phyloP scores from a whole-genome alignment of 2,888 invertebrate species.

The Arge pagana region DNA sequence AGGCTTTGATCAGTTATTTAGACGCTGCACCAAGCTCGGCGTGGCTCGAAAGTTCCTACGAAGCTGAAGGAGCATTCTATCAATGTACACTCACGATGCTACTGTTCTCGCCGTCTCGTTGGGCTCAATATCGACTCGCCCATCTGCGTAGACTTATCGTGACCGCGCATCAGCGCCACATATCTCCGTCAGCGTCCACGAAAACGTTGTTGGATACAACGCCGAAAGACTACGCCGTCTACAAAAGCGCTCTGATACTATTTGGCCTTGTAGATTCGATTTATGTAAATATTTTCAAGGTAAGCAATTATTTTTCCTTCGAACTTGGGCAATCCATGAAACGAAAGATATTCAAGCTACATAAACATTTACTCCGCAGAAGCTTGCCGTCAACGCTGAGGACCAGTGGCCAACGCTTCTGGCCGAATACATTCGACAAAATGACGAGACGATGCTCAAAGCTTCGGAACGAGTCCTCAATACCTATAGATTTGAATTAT shows the following conservation, averaged over 20 bases:
- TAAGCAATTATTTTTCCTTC: slow-evolving; percentile 58
- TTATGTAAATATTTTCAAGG: slow-evolving; percentile 86
- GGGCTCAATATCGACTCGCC: slow-evolving; percentile 72
- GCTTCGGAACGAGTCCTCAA: slow-evolving; percentile 82
- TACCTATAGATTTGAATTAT: slow-evolving; percentile 83
- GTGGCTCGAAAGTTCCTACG: slow-evolving; percentile 82
- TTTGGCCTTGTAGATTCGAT: slow-evolving; percentile 85
- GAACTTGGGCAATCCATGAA: slow-evolving; percentile 10
- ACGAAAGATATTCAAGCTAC: neutral
- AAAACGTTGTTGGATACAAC: slow-evolving; percentile 61
- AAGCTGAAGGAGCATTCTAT: slow-evolving; percentile 92
- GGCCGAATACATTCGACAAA: slow-evolving; percentile 92
- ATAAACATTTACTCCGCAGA: slow-evolving; percentile 59
- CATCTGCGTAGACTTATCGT: slow-evolving; percentile 79
- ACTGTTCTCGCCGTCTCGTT: slow-evolving; percentile 76
- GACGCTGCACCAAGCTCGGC: slow-evolving; percentile 67
- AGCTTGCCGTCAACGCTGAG: slow-evolving; percentile 69
- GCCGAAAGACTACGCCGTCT: slow-evolving; percentile 74
- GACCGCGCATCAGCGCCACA: slow-evolving; percentile 75
- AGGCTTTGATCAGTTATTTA: slow-evolving; percentile 74
- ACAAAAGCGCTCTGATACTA: slow-evolving; percentile 85
- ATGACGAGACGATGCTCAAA: slow-evolving; percentile 89
- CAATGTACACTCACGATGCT: slow-evolving; percentile 81
- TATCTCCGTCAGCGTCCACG: slow-evolving; percentile 67
- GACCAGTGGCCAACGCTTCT: slow-evolving; percentile 89